A percentile compares a stretch with the other conserved stretches of the same genome.
These are phyloP conservation scores for Lontra canadensis DNA, from an alignment of 2,113 vertebrate genomes.

Conservation along the genomic window DNA sequence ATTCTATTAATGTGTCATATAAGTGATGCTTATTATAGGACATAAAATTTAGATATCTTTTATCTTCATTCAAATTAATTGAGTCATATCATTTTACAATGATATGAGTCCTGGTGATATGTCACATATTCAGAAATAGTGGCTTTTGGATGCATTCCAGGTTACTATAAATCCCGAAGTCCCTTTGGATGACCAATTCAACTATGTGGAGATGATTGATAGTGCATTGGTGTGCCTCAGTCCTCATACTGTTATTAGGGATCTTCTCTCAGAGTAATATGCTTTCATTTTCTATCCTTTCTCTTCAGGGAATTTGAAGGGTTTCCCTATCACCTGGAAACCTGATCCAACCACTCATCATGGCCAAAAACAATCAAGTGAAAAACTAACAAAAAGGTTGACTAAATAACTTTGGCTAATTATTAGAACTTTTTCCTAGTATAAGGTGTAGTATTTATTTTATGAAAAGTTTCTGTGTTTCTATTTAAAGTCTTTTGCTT, in stretches of 20 bases:
- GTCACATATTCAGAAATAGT: constrained; percentile 75
- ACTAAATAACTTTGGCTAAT: neutral
- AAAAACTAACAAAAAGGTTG: neutral
- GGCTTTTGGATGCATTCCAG: constrained; percentile 74
- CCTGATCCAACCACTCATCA: neutral
- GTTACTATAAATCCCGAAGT: constrained; percentile 58
- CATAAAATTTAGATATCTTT: constrained; percentile 78
- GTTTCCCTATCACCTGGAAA: neutral
- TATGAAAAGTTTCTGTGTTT: neutral
- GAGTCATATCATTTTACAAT: constrained; percentile 79
- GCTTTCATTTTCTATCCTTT: neutral
- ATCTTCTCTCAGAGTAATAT: neutral
- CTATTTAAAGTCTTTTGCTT: neutral
- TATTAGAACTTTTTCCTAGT: neutral
- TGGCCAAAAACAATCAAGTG: neutral
- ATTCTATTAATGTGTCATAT: constrained; percentile 74
- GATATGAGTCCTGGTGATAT: constrained; percentile 64
- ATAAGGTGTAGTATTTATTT: neutral
- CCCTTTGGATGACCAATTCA: constrained; percentile 55
- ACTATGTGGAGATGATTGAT: constrained; percentile 26
- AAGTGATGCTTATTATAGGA: constrained; percentile 74
- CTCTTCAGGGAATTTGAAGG: neutral
- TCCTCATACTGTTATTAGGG: neutral
- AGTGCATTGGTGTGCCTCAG: neutral
- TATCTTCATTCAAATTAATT: constrained; percentile 77